phyloP scores from a whole-genome alignment of 1,140 invertebrate genomes.

The Zaprionus kolodkinae region DNA sequence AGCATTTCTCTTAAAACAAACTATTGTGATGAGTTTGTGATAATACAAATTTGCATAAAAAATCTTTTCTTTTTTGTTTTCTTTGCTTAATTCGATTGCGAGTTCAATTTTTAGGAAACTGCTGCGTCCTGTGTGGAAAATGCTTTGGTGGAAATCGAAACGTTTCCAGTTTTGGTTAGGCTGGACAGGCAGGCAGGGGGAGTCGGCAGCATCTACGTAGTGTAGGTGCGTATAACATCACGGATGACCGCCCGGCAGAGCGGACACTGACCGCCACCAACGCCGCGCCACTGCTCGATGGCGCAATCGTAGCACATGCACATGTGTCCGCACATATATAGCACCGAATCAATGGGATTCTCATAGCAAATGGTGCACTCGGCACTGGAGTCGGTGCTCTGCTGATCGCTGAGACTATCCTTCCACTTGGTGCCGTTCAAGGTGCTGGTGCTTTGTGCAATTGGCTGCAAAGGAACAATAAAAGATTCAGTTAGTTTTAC shows the following conservation, averaged over 20 bases:
- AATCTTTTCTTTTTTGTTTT: constrained; percentile 7
- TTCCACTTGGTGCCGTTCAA: constrained; percentile 69
- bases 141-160: constrained; percentile 43
- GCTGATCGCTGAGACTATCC: constrained; percentile 74
- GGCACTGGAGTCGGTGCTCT: constrained; percentile 85
- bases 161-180: constrained; percentile 16
- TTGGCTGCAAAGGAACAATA: constrained; percentile 40
- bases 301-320: constrained; percentile 99
- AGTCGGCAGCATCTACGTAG: constrained; percentile 86
- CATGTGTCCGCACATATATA: constrained; percentile 99
- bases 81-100: constrained; percentile 62
- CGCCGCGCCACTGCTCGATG: constrained; percentile 94
- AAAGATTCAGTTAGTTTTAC: background rate
- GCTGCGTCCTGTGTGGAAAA: constrained; percentile 39
- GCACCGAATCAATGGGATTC: constrained; percentile 94
- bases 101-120: constrained; percentile 50
- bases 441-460: constrained; percentile 66
- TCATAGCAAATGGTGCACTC: constrained; percentile 99
- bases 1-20: constrained; percentile 26
- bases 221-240: constrained; percentile 98
- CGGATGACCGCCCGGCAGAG: constrained; percentile 96
- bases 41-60: constrained; percentile 14
- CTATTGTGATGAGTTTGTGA: background rate
- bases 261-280: constrained; percentile 95
- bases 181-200: background rate